Conservation (phyloP, 2,797 vertebrate species). For the Halcyon badia region DNA sequence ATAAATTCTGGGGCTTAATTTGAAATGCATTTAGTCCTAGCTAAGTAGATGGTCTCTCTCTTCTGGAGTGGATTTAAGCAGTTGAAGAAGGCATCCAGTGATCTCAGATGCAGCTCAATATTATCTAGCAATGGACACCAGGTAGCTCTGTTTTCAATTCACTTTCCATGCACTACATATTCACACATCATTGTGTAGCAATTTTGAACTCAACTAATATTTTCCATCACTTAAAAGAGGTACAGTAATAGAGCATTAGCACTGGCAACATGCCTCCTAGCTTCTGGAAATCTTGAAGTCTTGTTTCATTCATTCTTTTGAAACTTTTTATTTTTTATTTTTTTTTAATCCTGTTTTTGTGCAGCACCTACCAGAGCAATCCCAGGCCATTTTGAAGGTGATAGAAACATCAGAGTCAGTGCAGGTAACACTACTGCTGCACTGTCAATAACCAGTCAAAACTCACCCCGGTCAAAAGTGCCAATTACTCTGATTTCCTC, state of each 20-base stretch:
- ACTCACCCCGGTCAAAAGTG: background rate
- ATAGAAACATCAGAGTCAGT: background rate
- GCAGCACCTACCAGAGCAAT: background rate
- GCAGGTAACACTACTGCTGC: background rate
- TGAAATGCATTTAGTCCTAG: background rate
- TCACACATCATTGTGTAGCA: background rate
- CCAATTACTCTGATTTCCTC: conserved; percentile 37
- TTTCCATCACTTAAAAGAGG: background rate
- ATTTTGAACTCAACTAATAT: background rate
- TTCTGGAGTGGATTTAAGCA: background rate
- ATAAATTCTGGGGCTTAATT: background rate
- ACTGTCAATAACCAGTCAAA: background rate
- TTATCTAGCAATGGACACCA: background rate
- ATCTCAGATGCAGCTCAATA: background rate
- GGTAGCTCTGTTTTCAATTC: background rate
- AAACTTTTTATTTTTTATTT: background rate
- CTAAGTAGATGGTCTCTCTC: background rate
- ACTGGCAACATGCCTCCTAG: background rate
- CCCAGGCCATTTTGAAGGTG: background rate
- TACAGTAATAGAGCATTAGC: background rate
- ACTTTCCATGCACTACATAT: background rate
- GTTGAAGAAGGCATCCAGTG: background rate
- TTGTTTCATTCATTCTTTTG: background rate
- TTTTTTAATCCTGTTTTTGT: background rate
- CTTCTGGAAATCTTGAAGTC: background rate